Conservation (phyloP, 2,797 vertebrate genomes). For the Rhadinocentrus ornatus region DNA sequence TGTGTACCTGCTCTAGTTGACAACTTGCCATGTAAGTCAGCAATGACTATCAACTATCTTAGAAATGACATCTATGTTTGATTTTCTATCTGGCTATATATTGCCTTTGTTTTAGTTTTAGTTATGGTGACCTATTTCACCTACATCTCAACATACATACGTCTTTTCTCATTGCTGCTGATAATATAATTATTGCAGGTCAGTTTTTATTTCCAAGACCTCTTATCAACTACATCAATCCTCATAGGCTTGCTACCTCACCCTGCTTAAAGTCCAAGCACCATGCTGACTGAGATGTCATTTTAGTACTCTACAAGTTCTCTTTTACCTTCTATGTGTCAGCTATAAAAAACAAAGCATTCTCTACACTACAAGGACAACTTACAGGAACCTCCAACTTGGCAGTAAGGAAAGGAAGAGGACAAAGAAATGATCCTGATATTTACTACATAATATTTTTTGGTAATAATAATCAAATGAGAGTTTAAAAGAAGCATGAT, state of each 20-base stretch:
- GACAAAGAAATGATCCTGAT: slow-evolving; percentile 12
- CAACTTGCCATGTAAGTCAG: neutral
- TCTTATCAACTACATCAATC: slow-evolving; percentile 22
- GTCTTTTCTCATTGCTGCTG: slow-evolving; percentile 19
- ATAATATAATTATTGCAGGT: neutral
- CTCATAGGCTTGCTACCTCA: neutral
- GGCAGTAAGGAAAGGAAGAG: slow-evolving; percentile 11
- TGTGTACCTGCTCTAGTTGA: neutral
- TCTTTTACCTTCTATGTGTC: slow-evolving; percentile 16
- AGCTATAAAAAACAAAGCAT: slow-evolving; percentile 28
- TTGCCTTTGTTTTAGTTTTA: neutral
- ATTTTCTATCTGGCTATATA: neutral
- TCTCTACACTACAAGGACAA: slow-evolving; percentile 34
- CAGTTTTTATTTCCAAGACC: slow-evolving; percentile 29
- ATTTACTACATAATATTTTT: slow-evolving; percentile 1
- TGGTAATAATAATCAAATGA: slow-evolving; percentile 1
- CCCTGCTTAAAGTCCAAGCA: slow-evolving; percentile 10
- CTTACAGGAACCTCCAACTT: slow-evolving; percentile 64
- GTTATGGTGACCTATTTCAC: neutral
- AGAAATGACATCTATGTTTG: neutral
- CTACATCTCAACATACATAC: neutral
- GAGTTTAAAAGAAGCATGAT: neutral
- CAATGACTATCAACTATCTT: neutral
- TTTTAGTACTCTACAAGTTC: slow-evolving; percentile 19
- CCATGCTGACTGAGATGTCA: slow-evolving; percentile 15